Evolutionary conservation across 2,888 invertebrate genomes (phyloP), one percentile per base, ranked within the genome.

Genomic region (Euplagia quadripunctaria): DNA sequence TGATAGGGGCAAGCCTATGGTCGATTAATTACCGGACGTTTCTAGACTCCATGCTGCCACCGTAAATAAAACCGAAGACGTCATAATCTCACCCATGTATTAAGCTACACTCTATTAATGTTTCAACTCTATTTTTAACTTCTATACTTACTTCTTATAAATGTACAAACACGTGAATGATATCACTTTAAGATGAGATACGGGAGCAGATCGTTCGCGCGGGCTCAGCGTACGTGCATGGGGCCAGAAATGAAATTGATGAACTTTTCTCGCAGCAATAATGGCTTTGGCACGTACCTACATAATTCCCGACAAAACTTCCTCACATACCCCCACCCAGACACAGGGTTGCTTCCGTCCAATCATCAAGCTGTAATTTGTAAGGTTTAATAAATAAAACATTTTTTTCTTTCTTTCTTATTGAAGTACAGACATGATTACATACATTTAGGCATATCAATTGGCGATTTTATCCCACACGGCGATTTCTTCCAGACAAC

Each of bases 211-310:
- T 79, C 76, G 74, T 76, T 73, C 72, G 68, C 68, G 86, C 85
- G 70, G 71, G 75, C 74, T 67, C 66, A 66, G 77, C 67, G 76
- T 83, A 84, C 84, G 85, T 85, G 79, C 67, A 84, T 84, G 89
- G 90, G 89, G 89, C 90, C 89, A 94, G 93, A 94, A 96, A 96
- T 96, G 94, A 96, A 96, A 96, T 96, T 96, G 96, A 96, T 96
- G 96, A 96, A 96, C 95, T 96, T 96, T 96, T 95, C 95, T 95
- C 94, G 90, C 94, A 93, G 94, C 94, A 96, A 96, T 96, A 96
- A 96, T 96, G 96, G 95, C 95, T 95, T 94, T 95, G 95, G 96
- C 96, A 96, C 96, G 96, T 96, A 95, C 95, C 94, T 93, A 94
- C 94, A 95, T 95, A 94, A 95, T 95, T 95, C 94, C 93, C 92